Percentiles rank a stretch among this genome's conserved stretches.
These are phyloP conservation scores for Himalopsyche phryganea DNA, from an alignment of 1,140 invertebrate species.

Conservation along the genomic window DNA sequence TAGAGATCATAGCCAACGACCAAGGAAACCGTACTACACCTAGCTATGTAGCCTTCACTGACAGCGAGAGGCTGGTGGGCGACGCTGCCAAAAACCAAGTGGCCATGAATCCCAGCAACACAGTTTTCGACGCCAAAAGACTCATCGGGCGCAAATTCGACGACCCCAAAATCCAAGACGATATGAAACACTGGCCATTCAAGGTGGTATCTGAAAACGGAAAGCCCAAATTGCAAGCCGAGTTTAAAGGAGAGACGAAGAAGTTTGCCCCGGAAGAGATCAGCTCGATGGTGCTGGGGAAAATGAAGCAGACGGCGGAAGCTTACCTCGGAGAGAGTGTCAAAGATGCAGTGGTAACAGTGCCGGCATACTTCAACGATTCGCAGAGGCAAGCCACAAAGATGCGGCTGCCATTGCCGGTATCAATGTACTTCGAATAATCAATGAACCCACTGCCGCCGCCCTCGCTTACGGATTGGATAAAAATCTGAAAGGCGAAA, in stretches of 20 bases:
- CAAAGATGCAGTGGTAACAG: constrained; percentile 60
- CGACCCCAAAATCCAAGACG: constrained; percentile 66
- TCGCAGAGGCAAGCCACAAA: constrained; percentile 55
- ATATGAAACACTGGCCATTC: constrained; percentile 77
- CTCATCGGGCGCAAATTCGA: constrained; percentile 67
- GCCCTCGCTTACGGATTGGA: constrained; percentile 74
- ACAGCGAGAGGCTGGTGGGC: constrained; percentile 83
- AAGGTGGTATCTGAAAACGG: constrained; percentile 60
- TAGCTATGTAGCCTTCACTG: constrained; percentile 89
- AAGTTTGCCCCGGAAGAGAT: constrained; percentile 72
- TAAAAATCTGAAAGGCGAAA: constrained; percentile 69
- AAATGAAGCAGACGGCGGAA: constrained; percentile 62
- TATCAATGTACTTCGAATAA: constrained; percentile 65
- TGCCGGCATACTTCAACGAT: constrained; percentile 57
- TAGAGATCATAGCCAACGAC: constrained; percentile 92
- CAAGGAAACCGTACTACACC: constrained; percentile 91
- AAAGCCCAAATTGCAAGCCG: constrained; percentile 63
- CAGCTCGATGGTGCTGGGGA: constrained; percentile 60
- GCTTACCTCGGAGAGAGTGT: constrained; percentile 57
- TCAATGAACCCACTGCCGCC: constrained; percentile 72
- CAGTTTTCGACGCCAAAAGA: constrained; percentile 53
- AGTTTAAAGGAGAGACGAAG: constrained; percentile 66
- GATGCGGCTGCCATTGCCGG: constrained; percentile 66
- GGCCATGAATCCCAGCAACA: constrained; percentile 53
- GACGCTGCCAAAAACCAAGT: constrained; percentile 72